Conservation (phyloP, 2,113 vertebrate species). For the Cephalopholis sonnerati region DNA sequence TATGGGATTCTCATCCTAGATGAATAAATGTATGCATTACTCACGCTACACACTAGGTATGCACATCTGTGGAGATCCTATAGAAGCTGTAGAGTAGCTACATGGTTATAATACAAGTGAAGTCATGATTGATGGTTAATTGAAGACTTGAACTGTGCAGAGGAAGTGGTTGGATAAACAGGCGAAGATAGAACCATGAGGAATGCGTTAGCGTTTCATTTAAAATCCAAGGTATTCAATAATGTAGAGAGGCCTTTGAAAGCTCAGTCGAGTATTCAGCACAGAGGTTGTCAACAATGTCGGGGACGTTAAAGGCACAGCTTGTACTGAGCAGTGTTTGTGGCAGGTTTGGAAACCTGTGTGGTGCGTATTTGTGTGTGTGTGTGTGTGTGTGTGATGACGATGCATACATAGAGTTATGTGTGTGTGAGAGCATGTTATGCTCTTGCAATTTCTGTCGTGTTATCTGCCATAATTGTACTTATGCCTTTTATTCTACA, state of each 20-base stretch:
- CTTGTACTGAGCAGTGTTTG: constrained; percentile 35
- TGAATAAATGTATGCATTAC: constrained; percentile 27
- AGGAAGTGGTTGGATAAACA: constrained; percentile 63
- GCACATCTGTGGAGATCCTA: constrained; percentile 31
- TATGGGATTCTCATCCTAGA: not conserved
- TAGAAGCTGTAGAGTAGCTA: constrained; percentile 46
- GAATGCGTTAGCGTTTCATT: constrained; percentile 72
- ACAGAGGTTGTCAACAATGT: constrained; percentile 61
- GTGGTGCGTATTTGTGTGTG: not conserved
- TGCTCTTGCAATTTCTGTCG: constrained; percentile 1
- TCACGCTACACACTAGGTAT: constrained; percentile 7
- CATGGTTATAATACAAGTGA: constrained; percentile 46
- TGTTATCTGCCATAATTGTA: not conserved
- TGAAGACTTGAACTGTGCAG: constrained; percentile 52
- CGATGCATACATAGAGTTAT: constrained; percentile 5
- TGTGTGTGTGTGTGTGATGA: constrained; percentile 10
- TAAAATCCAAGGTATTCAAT: constrained; percentile 77
- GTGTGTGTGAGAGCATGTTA: constrained; percentile 5
- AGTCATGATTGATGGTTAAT: constrained; percentile 70
- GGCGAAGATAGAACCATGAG: constrained; percentile 44
- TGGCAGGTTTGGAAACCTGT: not conserved
- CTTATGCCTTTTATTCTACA: not conserved
- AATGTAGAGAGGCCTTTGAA: constrained; percentile 76
- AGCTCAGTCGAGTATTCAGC: constrained; percentile 69
- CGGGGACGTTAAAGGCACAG: constrained; percentile 57